Base-by-base conservation (phyloP, 2,797 vertebrate genomes). In the Enteromius mattozi region DNA sequence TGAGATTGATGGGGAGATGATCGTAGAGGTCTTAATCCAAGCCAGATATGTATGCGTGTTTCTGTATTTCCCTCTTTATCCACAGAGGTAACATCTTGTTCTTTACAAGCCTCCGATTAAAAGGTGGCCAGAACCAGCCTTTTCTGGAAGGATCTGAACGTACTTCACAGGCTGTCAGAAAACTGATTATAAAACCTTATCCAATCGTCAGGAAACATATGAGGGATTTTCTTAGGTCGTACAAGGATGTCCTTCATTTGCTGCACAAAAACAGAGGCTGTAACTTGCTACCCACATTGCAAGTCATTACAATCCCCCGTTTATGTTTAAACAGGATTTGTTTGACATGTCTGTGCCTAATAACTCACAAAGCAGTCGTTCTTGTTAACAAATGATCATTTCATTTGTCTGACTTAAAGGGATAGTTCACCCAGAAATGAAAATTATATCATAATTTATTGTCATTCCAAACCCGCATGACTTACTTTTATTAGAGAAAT, bases 131-230 rank as follows among this genome's bases (percentile, higher is more conserved):
- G 30, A 81, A 85, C 37, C 47, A 71, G 61, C 24, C 13, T 87
- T 86, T 84, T 81, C 71, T 80, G 89, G 90, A 92, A 81, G 83
- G 71, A 86, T 88, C 81, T 87, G 82, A 91, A 80, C 74, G 88
- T 87, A 87, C 80, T 90, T 83, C 42, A 92, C 84, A 88, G 84
- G 87, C 77, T 81, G 85, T 86, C 45, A 49, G 80, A 66, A 81
- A 85, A 78, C 42, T 33, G 14, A 78, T 71, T 74, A 90, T 56
- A 54, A 87, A 90, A 88, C 84, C 40, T 71, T 45, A 88, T 89
- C 56, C 86, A 84, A 88, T 87, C 89, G 83, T 89, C 77, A 65
- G 88, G 79, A 93, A 93, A 89, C 91, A 92, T 88, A 92, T 93
- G 92, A 88, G 3, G 6, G 80, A 61, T 49, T 21, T 19, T 90